Base-by-base conservation (phyloP, 2,888 invertebrate species). In the Hipparchia sbordonii region DNA sequence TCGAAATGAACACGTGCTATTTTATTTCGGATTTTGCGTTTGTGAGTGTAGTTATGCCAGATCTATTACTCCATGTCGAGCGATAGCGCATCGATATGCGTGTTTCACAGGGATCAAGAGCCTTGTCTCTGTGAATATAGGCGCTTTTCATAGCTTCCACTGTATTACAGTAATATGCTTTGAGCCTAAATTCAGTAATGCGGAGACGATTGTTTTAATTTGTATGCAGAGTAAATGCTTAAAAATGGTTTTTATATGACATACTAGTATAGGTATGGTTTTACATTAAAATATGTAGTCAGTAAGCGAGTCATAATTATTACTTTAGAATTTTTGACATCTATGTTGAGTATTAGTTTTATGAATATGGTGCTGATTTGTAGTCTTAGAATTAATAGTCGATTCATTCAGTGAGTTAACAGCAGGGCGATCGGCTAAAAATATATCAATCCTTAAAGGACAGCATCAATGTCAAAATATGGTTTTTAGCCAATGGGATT, bases 281-380 rank as follows among this genome's bases (percentile, higher is more conserved):
- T 52, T 52, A 52, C 10, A 52, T 52, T 54, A n/a, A 13, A 51
- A 71, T 48, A 46, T 60, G 48, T 71, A 75, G 74, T 70, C 67
- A 72, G 39, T 70, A 68, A 51, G 13, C 8, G 61, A 70, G 57
- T 68, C 23, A 71, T 54, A 39, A 59, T 72, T 57, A 67, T 57
- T 57, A 57, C 8, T 23, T 52, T 12, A 12, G 52, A 10, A 13
- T 66, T 54, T 67, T 46, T 48, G 23, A 52, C 66, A 52, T 66
- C 60, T 66, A 33, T 56, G 57, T 67, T 57, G 45, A 39, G 13
- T 46, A 12, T 45, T 48, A 3, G n/a, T 63, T 60, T 65, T 70
- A 23, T 48, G 48, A 67, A 54, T 45, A 70, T 73, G 75, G 75
- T 75, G 75, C 75, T 75, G 65, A 71, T 73, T 62, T 62, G 12